A percentile compares a stretch with the other conserved stretches of the same genome.
Evolutionary conservation across 2,888 invertebrate species (phyloP).

Genomic region (Galerucella nymphaeae): DNA sequence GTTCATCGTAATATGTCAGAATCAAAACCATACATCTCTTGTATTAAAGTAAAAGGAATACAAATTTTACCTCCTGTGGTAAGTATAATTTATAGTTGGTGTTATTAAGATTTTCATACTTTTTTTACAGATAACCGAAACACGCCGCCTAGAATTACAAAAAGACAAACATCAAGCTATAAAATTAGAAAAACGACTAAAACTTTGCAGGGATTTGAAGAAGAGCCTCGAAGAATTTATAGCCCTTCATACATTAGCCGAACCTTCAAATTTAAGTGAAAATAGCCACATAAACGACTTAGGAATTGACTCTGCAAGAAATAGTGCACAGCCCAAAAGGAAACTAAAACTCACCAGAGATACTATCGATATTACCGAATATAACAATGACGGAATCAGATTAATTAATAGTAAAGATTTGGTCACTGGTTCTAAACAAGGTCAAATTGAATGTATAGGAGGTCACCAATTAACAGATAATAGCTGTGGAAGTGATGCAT

Average conservation of each 20-base stretch:
- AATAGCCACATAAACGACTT: slow-evolving; percentile 46
- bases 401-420: slow-evolving; percentile 34
- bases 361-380: slow-evolving; percentile 57
- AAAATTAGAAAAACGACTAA: slow-evolving; percentile 72
- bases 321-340: slow-evolving; percentile 30
- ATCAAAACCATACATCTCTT: slow-evolving; percentile 69
- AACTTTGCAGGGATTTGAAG: slow-evolving; percentile 63
- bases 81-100: slow-evolving; percentile 59
- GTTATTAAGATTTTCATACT: slow-evolving; percentile 7
- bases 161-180: slow-evolving; percentile 75
- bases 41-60: slow-evolving; percentile 78
- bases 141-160: slow-evolving; percentile 74
- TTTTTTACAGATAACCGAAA: slow-evolving; percentile 72
- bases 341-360: slow-evolving; percentile 53
- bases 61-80: slow-evolving; percentile 83
- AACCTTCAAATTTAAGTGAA: slow-evolving; percentile 43
- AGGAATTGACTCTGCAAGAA: slow-evolving; percentile 37
- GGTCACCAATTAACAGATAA: slow-evolving; percentile 3
- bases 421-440: slow-evolving; percentile 31
- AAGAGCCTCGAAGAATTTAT: slow-evolving; percentile 52
- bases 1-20: background rate
- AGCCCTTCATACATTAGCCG: slow-evolving; percentile 40
- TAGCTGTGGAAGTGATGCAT: slow-evolving; percentile 20
- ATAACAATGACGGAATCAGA: slow-evolving; percentile 51
- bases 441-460: slow-evolving; percentile 13